Base-by-base conservation (phyloP, 2,888 invertebrate genomes). In the Athripsodes cinereus region DNA sequence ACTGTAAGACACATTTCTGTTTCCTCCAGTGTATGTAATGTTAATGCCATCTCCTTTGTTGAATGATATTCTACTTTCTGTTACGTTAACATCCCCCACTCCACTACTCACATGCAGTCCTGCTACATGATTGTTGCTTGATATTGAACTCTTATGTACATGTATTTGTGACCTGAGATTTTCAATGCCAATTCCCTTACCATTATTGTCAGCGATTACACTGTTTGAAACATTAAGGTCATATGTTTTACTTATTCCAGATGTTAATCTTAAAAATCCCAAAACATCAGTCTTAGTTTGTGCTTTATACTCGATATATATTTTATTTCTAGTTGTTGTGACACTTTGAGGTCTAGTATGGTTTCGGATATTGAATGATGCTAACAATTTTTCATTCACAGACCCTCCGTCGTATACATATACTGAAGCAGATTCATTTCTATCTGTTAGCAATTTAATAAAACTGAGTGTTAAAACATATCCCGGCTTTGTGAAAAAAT, bases 21-120 rank as follows among this genome's bases (percentile, higher is more conserved):
- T 90, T 1, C 99, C 99, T 0, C 99, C 98, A 2, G 92, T 90
- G 61, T 93, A 93, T 0, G 96, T 96, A 11, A 99, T 87, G 71
- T 99, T 99, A 10, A 99, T 81, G 0, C 98, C 99, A 68, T 95
- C 95, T 1, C 95, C 96, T 68, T 87, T 83, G 71, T 99, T 99
- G 66, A 92, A 89, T 18, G 90, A 88, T 64, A 99, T 88, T 66
- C 87, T 81, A 64, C 94, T 93, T 66, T 90, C 86, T 19, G 97
- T 96, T 2, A 99, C 81, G 71, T 97, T 96, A 0, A 99, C 83
- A 71, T 97, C 96, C 1, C 95, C 95, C 0, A 91, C 95, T 1
- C 98, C 99, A 66, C 86, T 89, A 1, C 88, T 82, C 1, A 99
- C 85, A 68, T 96, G 92, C 2, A 98, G 80, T 6, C 97, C 97